Evolutionary conservation across 2,888 invertebrate genomes (phyloP).

Genomic region (Spatulosminthurus flaviceps): DNA sequence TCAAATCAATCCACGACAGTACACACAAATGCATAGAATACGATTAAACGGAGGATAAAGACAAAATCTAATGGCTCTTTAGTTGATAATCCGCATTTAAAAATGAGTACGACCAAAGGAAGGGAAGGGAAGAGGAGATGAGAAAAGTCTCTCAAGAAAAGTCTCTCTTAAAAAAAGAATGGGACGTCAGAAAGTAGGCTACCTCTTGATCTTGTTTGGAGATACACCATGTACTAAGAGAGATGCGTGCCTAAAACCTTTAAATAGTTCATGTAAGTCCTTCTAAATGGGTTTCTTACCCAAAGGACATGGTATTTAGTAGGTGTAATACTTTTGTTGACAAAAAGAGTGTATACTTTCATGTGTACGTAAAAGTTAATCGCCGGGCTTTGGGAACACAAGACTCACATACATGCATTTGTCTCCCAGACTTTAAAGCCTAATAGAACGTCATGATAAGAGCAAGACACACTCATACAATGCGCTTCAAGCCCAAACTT

Average conservation of each 20-base stretch:
- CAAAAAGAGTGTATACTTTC: neutral
- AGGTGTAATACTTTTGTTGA: neutral
- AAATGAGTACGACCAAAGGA: too few relatives aligned
- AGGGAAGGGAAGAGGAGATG: neutral
- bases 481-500: conserved; percentile 35
- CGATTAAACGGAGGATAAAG: neutral
- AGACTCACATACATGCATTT: conserved; percentile 35
- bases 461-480: too few relatives aligned
- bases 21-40: neutral
- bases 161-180: neutral
- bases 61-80: conserved; percentile 16
- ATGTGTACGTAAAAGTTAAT: neutral
- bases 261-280: conserved; percentile 44
- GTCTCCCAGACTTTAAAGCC: conserved; percentile 24
- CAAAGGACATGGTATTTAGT: neutral
- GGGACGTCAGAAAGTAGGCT: neutral
- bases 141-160: neutral
- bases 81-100: conserved; percentile 22
- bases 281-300: conserved; percentile 37
- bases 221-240: neutral
- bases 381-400: neutral
- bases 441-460: conserved; percentile 42
- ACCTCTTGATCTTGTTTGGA: conserved; percentile 3
- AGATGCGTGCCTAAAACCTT: conserved; percentile 9
- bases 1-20: neutral